Evolutionary conservation across 1,140 invertebrate genomes (phyloP).

Genomic region (Micrasema minimum): DNA sequence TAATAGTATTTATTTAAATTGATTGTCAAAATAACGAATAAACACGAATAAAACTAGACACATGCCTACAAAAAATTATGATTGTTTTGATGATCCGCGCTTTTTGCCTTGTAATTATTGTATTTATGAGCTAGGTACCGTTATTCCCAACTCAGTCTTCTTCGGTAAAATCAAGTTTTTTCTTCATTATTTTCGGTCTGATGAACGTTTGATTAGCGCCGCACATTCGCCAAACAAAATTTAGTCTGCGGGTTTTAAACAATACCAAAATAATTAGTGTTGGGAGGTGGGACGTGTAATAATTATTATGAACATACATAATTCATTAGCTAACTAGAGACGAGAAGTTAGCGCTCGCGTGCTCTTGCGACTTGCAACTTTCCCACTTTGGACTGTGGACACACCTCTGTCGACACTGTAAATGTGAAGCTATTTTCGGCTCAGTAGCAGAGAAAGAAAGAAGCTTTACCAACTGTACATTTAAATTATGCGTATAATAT

Average conservation of each 20-base stretch:
- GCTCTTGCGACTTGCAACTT: not conserved
- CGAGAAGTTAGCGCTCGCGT: not conserved
- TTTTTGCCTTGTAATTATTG: no score
- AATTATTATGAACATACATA: conserved; percentile 11
- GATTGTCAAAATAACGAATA: no score
- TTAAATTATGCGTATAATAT: no score
- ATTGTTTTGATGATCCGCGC: no score
- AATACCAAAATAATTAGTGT: conserved; percentile 12
- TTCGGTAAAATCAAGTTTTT: not conserved
- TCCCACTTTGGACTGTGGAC: conserved; percentile 2
- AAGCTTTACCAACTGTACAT: no score
- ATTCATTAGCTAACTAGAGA: conserved; percentile 20
- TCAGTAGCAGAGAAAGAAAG: not conserved
- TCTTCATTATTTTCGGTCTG: conserved; percentile 25
- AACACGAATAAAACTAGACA: no score
- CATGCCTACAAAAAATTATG: no score
- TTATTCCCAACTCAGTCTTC: no score
- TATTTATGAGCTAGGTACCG: no score
- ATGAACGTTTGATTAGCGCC: not conserved
- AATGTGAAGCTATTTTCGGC: not conserved
- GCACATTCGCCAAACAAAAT: conserved; percentile 30
- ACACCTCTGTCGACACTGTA: conserved; percentile 1
- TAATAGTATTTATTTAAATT: no score
- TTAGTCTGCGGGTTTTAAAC: conserved; percentile 1
- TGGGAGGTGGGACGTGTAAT: not conserved